Base-by-base conservation (phyloP, 2,888 invertebrate species). In the Nomada goodeniana region DNA sequence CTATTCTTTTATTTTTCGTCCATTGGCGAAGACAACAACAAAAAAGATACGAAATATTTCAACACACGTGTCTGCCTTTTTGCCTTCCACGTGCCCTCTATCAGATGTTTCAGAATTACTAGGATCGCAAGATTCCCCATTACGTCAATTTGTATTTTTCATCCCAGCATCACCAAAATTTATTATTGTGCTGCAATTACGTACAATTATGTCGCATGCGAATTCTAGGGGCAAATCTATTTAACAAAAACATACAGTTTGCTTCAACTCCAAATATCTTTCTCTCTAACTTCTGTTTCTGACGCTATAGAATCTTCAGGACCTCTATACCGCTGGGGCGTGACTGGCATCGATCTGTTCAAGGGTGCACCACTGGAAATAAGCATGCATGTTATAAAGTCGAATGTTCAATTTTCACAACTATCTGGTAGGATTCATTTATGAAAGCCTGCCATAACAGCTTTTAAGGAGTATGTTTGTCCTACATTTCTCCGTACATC, bases 171-270 rank as follows among this genome's bases (percentile, higher is more conserved):
- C 52, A 59, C 13, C 2, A 18, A 36, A 20, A 36, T 64, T 70
- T 70, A 53, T 71, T 77, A 36, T 70, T 23, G n/a, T 18, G n/a
- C 11, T 7, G 47, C 20, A 57, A 64, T 64, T 71, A 15, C 1
- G 10, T 11, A 13, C 9, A 53, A 60, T 10, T 11, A 23, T 50
- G 26, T 73, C 15, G 15, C 23, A 36, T 61, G 15, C 23, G 13
- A 47, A 64, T 47, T 44, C 55, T 57, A 80, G 23, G n/a, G 11
- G 57, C 13, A 52, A 18, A 18, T 64, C 57, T 59, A 42, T 10
- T 26, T 29, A 67, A 15, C 3, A n/a, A 29, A 52, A 20, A 1
- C 18, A 57, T 42, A 44, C 11, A 10, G 0, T 29, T 57, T n/a
- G 1, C 4, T 55, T 73, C 44, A 73, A 36, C 11, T n/a, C 52